phyloP scores from a whole-genome alignment of 1,140 invertebrate genomes.

The Contarinia nasturtii region DNA sequence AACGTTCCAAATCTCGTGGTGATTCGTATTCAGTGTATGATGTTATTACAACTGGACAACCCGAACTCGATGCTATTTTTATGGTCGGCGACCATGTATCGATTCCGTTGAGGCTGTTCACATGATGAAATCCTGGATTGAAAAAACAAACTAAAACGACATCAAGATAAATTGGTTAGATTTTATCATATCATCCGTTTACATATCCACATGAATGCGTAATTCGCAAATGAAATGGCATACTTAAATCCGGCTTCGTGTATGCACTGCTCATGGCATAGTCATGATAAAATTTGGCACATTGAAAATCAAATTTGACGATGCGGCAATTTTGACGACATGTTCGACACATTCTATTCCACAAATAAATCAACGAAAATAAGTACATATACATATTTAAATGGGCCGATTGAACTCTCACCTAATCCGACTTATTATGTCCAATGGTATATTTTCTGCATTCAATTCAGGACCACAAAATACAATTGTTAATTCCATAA shows the following conservation, averaged over 20 bases:
- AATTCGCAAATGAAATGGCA: conserved; percentile 3
- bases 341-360: conserved; percentile 24
- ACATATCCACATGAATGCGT: background rate
- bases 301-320: conserved; percentile 31
- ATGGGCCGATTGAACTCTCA: conserved; percentile 2
- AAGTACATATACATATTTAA: background rate
- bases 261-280: conserved; percentile 23
- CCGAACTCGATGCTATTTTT: conserved; percentile 25
- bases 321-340: conserved; percentile 25
- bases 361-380: conserved; percentile 7
- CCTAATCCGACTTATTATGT: conserved; percentile 27
- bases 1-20: conserved; percentile 32
- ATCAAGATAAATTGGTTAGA: conserved; percentile 1
- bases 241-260: conserved; percentile 29
- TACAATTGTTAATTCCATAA: conserved; percentile 32
- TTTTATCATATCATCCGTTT: background rate
- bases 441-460: conserved; percentile 28
- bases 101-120: conserved; percentile 33
- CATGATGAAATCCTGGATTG: conserved; percentile 46
- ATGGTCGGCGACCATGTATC: conserved; percentile 49
- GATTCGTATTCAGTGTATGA: conserved; percentile 44
- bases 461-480: conserved; percentile 44
- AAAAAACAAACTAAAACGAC: conserved; percentile 38
- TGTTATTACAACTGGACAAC: conserved; percentile 37
- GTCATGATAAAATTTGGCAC: conserved; percentile 33